A percentile compares a stretch with the other conserved stretches of the same genome.
Conservation (phyloP, 2,888 invertebrate species). For the Lasioglossum malachurum region DNA sequence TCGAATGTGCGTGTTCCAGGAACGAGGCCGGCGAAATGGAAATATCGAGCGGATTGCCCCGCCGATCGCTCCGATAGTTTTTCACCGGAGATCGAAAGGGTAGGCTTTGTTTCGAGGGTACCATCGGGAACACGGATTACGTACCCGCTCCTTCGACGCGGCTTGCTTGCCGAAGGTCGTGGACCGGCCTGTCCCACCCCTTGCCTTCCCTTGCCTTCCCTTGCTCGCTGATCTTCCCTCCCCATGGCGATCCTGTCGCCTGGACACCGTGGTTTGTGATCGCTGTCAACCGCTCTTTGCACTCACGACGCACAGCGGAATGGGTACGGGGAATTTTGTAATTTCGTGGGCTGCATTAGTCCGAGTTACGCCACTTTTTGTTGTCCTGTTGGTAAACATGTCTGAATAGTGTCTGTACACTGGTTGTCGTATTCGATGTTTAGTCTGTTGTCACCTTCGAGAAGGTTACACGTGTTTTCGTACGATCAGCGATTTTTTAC, state of each 20-base stretch:
- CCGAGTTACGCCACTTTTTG: no score
- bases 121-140: neutral
- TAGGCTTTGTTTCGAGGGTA: neutral
- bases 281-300: no score
- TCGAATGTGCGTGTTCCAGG: slow-evolving; percentile 57
- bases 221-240: neutral
- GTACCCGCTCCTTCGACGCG: neutral
- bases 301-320: no score
- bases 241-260: neutral
- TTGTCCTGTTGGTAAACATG: no score
- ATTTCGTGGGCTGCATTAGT: no score
- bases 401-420: no score
- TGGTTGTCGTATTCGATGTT: no score
- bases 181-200: slow-evolving; percentile 11
- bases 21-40: slow-evolving; percentile 52
- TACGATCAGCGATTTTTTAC: no score
- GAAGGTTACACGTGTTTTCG: no score
- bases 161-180: slow-evolving; percentile 37
- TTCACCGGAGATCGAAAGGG: slow-evolving; percentile 23
- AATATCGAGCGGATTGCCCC: slow-evolving; percentile 37
- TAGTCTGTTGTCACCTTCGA: no score
- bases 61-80: slow-evolving; percentile 17
- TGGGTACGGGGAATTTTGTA: no score
- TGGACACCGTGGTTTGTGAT: no score
- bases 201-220: neutral